Evolutionary conservation across 2,113 vertebrate genomes (phyloP).

Genomic region (Cyanoderma ruficeps): DNA sequence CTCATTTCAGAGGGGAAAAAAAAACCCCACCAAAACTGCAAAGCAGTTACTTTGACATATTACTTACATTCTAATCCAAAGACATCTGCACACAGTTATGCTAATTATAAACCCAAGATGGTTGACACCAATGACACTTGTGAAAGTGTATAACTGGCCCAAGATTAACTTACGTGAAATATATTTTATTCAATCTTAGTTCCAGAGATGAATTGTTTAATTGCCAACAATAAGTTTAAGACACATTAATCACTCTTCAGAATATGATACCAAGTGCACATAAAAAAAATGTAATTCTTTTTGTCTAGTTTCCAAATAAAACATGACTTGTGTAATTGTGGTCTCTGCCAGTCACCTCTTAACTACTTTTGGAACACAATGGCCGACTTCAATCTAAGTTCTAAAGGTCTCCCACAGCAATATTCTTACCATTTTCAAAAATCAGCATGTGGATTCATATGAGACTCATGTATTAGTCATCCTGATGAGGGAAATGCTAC

Average conservation of each 20-base stretch:
- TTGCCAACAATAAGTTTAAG: conserved; percentile 5
- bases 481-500: background rate
- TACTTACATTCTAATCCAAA: background rate
- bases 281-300: background rate
- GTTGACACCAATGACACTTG: background rate
- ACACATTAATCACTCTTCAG: background rate
- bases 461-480: background rate
- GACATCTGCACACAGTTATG: background rate
- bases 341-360: background rate
- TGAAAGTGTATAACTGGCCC: background rate
- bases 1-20: background rate
- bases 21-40: background rate
- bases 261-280: background rate
- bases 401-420: background rate
- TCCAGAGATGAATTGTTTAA: conserved; percentile 7
- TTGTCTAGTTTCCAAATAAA: conserved; percentile 36
- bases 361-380: background rate
- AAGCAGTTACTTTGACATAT: background rate
- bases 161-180: background rate
- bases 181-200: background rate
- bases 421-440: background rate
- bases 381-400: background rate
- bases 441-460: background rate
- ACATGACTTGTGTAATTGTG: background rate
- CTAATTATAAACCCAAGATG: background rate